Base-by-base conservation (phyloP, 1,140 invertebrate genomes). In the Leptopilina boulardi region DNA sequence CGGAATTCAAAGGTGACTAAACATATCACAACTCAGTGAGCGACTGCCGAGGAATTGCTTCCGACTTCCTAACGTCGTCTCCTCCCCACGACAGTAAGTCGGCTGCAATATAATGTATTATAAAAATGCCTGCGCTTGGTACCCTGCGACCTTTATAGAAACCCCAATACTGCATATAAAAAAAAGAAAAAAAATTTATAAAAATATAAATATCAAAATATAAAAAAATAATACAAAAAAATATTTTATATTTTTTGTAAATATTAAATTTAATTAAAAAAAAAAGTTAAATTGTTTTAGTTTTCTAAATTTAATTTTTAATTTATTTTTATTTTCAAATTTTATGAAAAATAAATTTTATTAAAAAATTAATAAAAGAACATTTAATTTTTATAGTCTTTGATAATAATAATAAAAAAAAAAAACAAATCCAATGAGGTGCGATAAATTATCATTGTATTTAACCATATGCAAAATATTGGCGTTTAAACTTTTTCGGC, bases 11-110 rank as follows among this genome's bases (percentile, higher is more conserved):
- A 51, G 44, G 74, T 30, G 23, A 59, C 56, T 26, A 23, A 26
- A 59, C 56, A 10, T 30, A 59, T 59, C 54, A 9, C 13, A 30
- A 21, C 72, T 74, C 73, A n/a, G 19, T 41, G 30, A 41, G 26
- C 51, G 56, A 59, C 51, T 74, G 73, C 15, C 30, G 79, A 47
- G 15, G 44, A 47, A 47, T 47, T n/a, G 44, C 44, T 83, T 86
- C 84, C 86, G 87, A 88, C 86, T 88, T 87, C 80, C 71, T 79
- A 80, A 77, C 80, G 73, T 74, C 51, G 19, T 74, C 85, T 83
- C 83, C 85, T 85, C 87, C 86, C 80, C 82, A 74, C 83, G 73
- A 77, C 78, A 80, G 72, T 82, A 84, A 87, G 85, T 86, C 80
- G 76, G 56, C 56, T 66, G 56, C 56, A 74, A 15, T 76, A 34